A percentile compares a stretch with the other conserved stretches of the same genome.
Evolutionary conservation across 2,888 invertebrate genomes (phyloP).

Genomic region (Hypolimnas misippus): DNA sequence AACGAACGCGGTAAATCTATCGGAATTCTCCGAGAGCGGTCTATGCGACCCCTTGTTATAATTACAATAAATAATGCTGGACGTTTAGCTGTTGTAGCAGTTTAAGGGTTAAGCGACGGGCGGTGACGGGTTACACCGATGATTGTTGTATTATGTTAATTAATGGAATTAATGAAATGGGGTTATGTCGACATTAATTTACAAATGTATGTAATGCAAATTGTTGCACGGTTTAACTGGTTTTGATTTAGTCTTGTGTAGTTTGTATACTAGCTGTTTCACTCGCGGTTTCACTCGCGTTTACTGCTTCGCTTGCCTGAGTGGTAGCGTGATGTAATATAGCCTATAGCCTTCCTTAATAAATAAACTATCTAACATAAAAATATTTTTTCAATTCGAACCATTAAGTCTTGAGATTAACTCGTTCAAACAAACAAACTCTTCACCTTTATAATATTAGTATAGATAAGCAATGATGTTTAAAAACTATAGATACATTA

Average conservation of each 20-base stretch:
- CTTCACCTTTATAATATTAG: too few species aligned
- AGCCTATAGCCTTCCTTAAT: too few species aligned
- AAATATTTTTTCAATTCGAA: too few species aligned
- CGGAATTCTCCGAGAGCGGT: slow-evolving; percentile 25
- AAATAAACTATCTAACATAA: too few species aligned
- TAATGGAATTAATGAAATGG: slow-evolving; percentile 10
- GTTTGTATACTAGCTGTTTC: neutral
- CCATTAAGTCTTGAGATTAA: too few species aligned
- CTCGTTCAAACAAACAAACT: too few species aligned
- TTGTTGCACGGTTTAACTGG: neutral
- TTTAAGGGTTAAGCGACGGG: slow-evolving; percentile 43
- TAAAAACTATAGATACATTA: too few species aligned
- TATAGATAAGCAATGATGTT: too few species aligned
- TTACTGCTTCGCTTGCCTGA: too few species aligned
- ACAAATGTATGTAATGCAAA: slow-evolving; percentile 7
- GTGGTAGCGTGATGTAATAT: too few species aligned
- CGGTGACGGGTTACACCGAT: slow-evolving; percentile 42
- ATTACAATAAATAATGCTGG: slow-evolving; percentile 62
- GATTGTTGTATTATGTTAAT: slow-evolving; percentile 10
- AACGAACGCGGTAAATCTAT: slow-evolving; percentile 26
- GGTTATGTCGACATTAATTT: neutral
- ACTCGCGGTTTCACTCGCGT: too few species aligned
- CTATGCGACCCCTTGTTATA: slow-evolving; percentile 50
- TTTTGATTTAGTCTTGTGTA: neutral
- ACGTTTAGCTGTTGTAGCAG: slow-evolving; percentile 51